Percentiles rank a stretch among this genome's conserved stretches.
Evolutionary conservation across 1,140 invertebrate species (phyloP).

Genomic region (Conopomorpha cramerella): DNA sequence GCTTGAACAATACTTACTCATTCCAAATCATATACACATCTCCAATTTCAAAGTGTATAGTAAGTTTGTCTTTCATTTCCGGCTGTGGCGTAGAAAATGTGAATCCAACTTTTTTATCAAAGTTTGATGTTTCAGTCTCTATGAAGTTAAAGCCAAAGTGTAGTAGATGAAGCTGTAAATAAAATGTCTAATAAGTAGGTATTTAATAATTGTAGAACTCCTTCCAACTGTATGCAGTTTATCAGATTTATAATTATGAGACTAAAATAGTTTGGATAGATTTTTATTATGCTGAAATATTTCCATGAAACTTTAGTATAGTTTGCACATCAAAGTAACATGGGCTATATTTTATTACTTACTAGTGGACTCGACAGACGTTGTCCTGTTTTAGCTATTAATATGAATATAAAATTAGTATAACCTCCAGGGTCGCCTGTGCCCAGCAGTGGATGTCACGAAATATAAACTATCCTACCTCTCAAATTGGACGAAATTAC

Average conservation of each 20-base stretch:
- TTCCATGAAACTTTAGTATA: not conserved
- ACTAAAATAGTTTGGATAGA: too few species aligned
- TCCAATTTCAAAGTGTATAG: constrained; percentile 31
- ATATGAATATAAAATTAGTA: too few species aligned
- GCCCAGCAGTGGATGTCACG: too few species aligned
- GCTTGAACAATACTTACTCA: too few species aligned
- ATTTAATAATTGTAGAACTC: too few species aligned
- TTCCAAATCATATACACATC: constrained; percentile 40
- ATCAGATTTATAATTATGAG: too few species aligned
- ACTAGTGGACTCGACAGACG: too few species aligned
- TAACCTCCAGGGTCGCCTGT: too few species aligned
- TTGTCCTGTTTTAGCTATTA: too few species aligned
- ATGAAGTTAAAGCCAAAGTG: constrained; percentile 35
- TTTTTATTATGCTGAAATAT: not conserved
- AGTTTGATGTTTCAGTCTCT: constrained; percentile 28
- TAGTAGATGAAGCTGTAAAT: constrained; percentile 26
- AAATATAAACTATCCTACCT: too few species aligned
- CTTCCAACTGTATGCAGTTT: too few species aligned
- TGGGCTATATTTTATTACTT: not conserved
- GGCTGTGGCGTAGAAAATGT: constrained; percentile 25
- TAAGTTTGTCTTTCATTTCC: constrained; percentile 29
- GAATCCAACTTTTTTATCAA: constrained; percentile 24
- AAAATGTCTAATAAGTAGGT: constrained; percentile 3
- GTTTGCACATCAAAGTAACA: not conserved
- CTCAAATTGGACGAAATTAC: too few species aligned